A percentile compares a stretch with the other conserved stretches of the same genome.
These are phyloP conservation scores for Euspilapteryx auroguttella DNA, from an alignment of 2,888 invertebrate species.

Conservation along the genomic window DNA sequence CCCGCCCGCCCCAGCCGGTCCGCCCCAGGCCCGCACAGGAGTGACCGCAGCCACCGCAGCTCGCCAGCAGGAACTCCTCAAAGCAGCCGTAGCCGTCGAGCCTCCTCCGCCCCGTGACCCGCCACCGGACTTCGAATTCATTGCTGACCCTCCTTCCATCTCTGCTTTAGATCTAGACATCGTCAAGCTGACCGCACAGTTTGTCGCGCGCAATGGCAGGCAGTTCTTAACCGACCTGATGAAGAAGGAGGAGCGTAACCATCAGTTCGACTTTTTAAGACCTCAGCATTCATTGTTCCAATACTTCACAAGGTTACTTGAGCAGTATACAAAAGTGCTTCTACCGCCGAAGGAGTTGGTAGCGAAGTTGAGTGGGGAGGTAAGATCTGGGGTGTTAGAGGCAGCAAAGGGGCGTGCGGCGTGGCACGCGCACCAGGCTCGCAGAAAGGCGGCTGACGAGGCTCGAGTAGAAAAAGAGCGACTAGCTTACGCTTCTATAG, in stretches of 20 bases:
- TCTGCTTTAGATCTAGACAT: slow-evolving; percentile 98
- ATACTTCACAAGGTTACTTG: slow-evolving; percentile 96
- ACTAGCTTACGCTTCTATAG: slow-evolving; percentile 94
- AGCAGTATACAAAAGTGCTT: slow-evolving; percentile 97
- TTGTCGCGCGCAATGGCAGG: slow-evolving; percentile 97
- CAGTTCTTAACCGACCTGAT: slow-evolving; percentile 97
- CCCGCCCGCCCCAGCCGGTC: slow-evolving; percentile 12
- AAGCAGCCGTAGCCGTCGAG: slow-evolving; percentile 83
- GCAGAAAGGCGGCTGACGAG: slow-evolving; percentile 90
- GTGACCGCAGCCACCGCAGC: slow-evolving; percentile 79
- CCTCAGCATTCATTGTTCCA: slow-evolving; percentile 98
- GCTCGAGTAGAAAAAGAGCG: slow-evolving; percentile 94
- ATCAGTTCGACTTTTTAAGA: slow-evolving; percentile 97
- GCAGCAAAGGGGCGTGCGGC: slow-evolving; percentile 93
- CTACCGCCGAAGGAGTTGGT: slow-evolving; percentile 93
- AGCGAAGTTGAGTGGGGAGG: slow-evolving; percentile 76
- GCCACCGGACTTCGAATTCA: slow-evolving; percentile 89
- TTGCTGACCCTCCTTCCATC: slow-evolving; percentile 97
- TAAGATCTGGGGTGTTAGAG: slow-evolving; percentile 72
- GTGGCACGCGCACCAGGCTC: slow-evolving; percentile 95
- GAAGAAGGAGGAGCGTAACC: slow-evolving; percentile 97
- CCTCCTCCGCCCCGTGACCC: slow-evolving; percentile 91
- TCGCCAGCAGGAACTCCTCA: slow-evolving; percentile 84
- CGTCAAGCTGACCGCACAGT: slow-evolving; percentile 97
- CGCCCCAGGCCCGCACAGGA: slow-evolving; percentile 32